Evolutionary conservation across 2,888 invertebrate genomes (phyloP).

Genomic region (Aradus depressus): DNA sequence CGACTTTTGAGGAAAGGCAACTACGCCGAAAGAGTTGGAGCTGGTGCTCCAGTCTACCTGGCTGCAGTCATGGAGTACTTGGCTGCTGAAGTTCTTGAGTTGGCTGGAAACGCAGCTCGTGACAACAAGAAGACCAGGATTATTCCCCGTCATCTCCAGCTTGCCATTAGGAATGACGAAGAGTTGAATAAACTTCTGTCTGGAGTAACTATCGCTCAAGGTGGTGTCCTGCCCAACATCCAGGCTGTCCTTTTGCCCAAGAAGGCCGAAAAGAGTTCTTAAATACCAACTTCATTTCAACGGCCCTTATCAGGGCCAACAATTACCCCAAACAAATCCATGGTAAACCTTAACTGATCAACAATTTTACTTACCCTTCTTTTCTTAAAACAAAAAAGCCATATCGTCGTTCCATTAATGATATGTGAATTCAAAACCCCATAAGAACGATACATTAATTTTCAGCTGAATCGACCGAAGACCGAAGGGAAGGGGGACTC

Average conservation of each 20-base stretch:
- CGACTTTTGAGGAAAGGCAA: no score
- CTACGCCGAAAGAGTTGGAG: conserved; percentile 47
- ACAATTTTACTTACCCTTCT: no score
- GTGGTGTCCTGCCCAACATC: conserved; percentile 63
- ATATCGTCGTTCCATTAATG: no score
- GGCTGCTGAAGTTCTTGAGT: conserved; percentile 56
- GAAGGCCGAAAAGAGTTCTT: conserved; percentile 21
- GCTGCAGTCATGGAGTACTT: conserved; percentile 52
- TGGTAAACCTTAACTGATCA: background rate
- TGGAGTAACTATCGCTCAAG: conserved; percentile 10
- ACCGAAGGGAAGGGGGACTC: no score
- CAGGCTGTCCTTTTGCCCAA: conserved; percentile 29
- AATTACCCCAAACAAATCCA: conserved; percentile 14
- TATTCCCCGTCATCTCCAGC: conserved; percentile 63
- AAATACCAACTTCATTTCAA: conserved; percentile 14
- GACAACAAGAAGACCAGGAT: conserved; percentile 50
- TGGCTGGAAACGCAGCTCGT: conserved; percentile 52
- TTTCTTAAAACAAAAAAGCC: no score
- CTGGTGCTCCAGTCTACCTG: conserved; percentile 44
- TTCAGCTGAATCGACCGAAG: no score
- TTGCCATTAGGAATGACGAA: conserved; percentile 19
- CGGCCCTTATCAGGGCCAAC: conserved; percentile 28
- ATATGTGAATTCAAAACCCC: no score
- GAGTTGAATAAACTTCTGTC: conserved; percentile 10
- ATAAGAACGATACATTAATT: no score